A percentile compares a stretch with the other conserved stretches of the same genome.
Evolutionary conservation across 2,113 vertebrate genomes (phyloP).

Genomic region (Aplodontia rufa): DNA sequence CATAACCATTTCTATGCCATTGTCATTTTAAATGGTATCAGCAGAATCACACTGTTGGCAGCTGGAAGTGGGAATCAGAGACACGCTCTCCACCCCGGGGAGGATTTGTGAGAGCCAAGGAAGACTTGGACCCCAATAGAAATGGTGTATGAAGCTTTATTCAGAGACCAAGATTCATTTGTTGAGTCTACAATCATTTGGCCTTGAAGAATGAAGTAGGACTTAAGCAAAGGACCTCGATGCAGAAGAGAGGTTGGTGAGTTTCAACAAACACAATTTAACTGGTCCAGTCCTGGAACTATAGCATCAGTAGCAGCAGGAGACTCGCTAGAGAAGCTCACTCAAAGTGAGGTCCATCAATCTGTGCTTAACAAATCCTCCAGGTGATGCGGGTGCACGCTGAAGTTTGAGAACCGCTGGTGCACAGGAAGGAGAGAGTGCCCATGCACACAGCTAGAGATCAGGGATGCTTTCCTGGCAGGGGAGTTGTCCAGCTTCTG

Average conservation of each 20-base stretch:
- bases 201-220: background rate
- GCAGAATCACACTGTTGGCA: background rate
- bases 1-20: background rate
- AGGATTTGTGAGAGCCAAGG: background rate
- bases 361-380: background rate
- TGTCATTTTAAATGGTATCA: background rate
- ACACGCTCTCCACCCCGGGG: background rate
- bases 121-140: background rate
- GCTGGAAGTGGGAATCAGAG: background rate
- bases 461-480: background rate
- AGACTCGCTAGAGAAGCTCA: background rate
- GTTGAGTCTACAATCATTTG: background rate
- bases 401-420: background rate
- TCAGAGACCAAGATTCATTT: background rate
- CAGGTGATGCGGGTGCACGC: background rate
- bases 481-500: background rate
- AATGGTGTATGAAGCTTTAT: background rate
- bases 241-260: background rate
- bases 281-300: background rate
- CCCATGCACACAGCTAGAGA: background rate
- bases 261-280: background rate
- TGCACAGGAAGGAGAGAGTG: background rate
- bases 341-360: background rate
- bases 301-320: background rate
- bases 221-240: background rate